Conservation (phyloP, 2,113 vertebrate genomes). For the Neomonachus schauinslandi region DNA sequence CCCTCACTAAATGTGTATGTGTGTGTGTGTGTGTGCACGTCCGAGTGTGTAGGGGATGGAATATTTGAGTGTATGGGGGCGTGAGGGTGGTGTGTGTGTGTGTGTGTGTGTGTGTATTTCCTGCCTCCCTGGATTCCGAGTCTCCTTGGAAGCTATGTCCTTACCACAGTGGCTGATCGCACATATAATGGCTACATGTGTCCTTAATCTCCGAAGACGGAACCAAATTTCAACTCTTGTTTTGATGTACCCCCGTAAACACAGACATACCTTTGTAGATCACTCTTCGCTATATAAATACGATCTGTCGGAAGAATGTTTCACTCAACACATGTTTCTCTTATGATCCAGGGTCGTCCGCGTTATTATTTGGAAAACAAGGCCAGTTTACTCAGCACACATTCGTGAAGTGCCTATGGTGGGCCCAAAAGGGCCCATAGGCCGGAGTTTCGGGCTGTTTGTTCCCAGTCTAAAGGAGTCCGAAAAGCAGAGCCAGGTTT, state of each 20-base stretch:
- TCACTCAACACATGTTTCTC: not conserved
- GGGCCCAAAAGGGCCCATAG: not conserved
- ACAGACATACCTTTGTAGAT: not conserved
- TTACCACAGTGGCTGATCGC: not conserved
- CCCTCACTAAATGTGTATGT: not conserved
- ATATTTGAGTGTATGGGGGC: not conserved
- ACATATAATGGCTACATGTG: not conserved
- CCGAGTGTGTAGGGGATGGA: not conserved
- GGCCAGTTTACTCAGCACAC: not conserved
- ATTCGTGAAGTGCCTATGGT: not conserved
- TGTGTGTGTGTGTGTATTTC: not conserved
- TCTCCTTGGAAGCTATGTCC: not conserved
- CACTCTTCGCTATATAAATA: not conserved
- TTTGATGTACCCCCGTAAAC: not conserved
- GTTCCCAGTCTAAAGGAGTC: not conserved
- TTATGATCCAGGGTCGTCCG: not conserved
- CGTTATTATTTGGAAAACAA: not conserved
- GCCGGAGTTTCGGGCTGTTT: not conserved
- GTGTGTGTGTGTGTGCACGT: not conserved
- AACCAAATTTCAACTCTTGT: not conserved
- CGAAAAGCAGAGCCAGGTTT: not conserved
- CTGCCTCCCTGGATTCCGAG: not conserved
- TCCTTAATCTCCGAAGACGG: not conserved
- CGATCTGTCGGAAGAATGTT: not conserved
- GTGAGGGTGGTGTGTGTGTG: not conserved